These are phyloP conservation scores for Neoarius graeffei DNA, from an alignment of 2,113 vertebrate species.

Conservation along the genomic window DNA sequence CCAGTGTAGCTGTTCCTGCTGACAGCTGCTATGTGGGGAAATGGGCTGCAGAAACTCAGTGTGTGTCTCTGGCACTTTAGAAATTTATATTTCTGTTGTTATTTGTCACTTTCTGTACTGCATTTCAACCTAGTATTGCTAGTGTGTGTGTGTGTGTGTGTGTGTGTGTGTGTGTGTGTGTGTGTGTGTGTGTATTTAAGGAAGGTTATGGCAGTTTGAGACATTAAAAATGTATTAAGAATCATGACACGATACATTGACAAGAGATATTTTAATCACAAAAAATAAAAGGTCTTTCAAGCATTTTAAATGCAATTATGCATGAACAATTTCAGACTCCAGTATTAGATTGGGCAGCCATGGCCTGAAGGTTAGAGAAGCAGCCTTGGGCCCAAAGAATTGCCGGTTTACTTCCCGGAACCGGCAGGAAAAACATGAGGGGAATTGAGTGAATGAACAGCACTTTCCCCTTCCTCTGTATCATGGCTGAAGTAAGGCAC, in stretches of 20 bases:
- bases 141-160: conserved; percentile 8
- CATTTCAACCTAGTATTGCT: conserved; percentile 11
- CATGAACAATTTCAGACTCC: not conserved
- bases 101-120: conserved; percentile 29
- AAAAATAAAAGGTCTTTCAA: not conserved
- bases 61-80: conserved; percentile 13
- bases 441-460: no score
- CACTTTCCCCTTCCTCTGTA: no score
- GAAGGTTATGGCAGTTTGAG: not conserved
- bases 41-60: conserved; percentile 9
- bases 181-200: not conserved
- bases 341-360: not conserved
- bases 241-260: not conserved
- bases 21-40: conserved; percentile 34
- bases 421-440: no score
- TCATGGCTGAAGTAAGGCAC: no score
- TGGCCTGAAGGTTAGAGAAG: no score
- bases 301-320: not conserved
- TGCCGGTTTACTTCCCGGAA: no score
- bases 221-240: not conserved
- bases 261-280: not conserved
- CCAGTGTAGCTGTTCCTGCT: conserved; percentile 25
- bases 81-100: conserved; percentile 29
- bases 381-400: no score
- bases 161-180: conserved; percentile 22